Percentiles rank a stretch among this genome's conserved stretches.
phyloP scores from a whole-genome alignment of 2,888 invertebrate species.

The Carterocephalus palaemon region DNA sequence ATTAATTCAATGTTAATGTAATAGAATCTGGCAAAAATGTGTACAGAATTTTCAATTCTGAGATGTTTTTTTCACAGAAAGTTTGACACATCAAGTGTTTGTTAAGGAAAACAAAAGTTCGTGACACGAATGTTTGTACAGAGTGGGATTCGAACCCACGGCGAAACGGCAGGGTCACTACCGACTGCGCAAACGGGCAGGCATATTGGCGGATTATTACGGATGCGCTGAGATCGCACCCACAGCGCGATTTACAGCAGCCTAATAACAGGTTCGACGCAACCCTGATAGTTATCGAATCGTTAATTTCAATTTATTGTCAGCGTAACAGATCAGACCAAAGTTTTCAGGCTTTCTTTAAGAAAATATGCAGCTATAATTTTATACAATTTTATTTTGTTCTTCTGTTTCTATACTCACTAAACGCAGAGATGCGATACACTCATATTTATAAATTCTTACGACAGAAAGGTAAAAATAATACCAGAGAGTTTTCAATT shows the following conservation, averaged over 20 bases:
- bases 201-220: no score
- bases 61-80: no score
- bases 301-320: slow-evolving; percentile 18
- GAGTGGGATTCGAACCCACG: no score
- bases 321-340: slow-evolving; percentile 2
- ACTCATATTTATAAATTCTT: slow-evolving; percentile 7
- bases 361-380: slow-evolving; percentile 3
- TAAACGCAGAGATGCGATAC: slow-evolving; percentile 9
- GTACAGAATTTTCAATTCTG: no score
- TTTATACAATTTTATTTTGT: slow-evolving; percentile 2
- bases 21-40: no score
- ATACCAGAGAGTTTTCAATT: slow-evolving; percentile 47
- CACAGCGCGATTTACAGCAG: slow-evolving; percentile 38
- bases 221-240: slow-evolving; percentile 3
- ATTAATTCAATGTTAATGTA: no score
- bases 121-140: no score
- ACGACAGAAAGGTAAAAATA: slow-evolving; percentile 45
- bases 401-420: slow-evolving; percentile 1
- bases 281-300: slow-evolving; percentile 14
- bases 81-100: no score
- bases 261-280: slow-evolving; percentile 41
- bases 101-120: no score
- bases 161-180: no score
- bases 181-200: no score
- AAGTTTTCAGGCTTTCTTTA: not conserved